Conservation (phyloP, 1,140 invertebrate species). For the Drosophila ambigua region DNA sequence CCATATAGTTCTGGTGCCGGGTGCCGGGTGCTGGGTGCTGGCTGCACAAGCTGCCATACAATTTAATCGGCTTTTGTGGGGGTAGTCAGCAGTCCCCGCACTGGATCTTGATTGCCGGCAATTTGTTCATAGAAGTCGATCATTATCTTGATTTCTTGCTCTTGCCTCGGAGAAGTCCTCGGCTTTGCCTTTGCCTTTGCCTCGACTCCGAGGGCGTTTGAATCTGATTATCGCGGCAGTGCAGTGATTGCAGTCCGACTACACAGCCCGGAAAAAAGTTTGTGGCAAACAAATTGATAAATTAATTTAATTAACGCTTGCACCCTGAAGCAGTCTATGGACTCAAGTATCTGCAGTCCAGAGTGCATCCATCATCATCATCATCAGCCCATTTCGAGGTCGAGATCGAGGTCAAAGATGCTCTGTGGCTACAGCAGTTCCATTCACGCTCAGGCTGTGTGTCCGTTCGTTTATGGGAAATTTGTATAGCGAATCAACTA, state of each 20-base stretch:
- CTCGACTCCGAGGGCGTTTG: slow-evolving; percentile 12
- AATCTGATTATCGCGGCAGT: slow-evolving; percentile 39
- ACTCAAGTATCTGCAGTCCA: background rate
- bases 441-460: too few relatives aligned
- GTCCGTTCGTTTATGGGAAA: too few relatives aligned
- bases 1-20: slow-evolving; percentile 32
- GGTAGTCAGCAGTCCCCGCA: background rate
- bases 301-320: slow-evolving; percentile 58
- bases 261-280: slow-evolving; percentile 48
- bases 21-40: background rate
- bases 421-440: too few relatives aligned
- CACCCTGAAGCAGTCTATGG: background rate
- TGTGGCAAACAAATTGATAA: slow-evolving; percentile 65
- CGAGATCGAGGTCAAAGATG: slow-evolving; percentile 25
- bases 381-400: background rate
- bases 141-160: slow-evolving; percentile 73
- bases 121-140: slow-evolving; percentile 79
- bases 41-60: background rate
- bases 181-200: slow-evolving; percentile 15
- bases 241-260: slow-evolving; percentile 15
- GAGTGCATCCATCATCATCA: background rate
- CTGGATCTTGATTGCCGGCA: slow-evolving; percentile 63
- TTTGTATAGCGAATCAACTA: too few relatives aligned
- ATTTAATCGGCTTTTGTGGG: slow-evolving; percentile 54
- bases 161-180: slow-evolving; percentile 39